Evolutionary conservation across 1,140 invertebrate genomes (phyloP), one percentile per base, ranked within the genome.

Genomic region (Solenopsis fugax): DNA sequence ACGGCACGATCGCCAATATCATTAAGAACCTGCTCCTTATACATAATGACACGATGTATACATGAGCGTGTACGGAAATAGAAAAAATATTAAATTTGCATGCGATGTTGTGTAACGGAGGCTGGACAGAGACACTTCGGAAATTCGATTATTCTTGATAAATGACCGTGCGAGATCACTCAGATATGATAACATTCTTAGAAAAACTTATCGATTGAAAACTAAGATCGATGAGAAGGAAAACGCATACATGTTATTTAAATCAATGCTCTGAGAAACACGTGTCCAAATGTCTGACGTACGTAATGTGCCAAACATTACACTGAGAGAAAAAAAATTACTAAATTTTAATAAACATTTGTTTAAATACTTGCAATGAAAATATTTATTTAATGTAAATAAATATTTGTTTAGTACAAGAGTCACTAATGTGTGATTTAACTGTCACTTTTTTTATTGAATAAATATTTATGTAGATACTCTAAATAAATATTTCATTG

Each of bases 121-220:
- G 41, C 16, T 73, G 65, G 13, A 34, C 7, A 58, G 67, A 82
- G 67, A 84, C 29, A 50, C 69, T 60, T 73, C 41, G 29, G 54
- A 84, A 84, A 73, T 84, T 73, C 54, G 69, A 60, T 84, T 37
- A 29, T 50, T 54, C 18, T 60, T 84, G 45, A 62, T 21, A 48
- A 37, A 60, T 29, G 16, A 2, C 0, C 21, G 4, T 10, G n/a
- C 45, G 18, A 73, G 67, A 82, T 75, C 9, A 75, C 60, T 21
- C 6, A 54, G 6, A 45, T 13, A 41, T 5, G 13, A 24, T 9
- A 29, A 18, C 18, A 73, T 73, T 58, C 29, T 2, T 58, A 24
- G 37, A 71, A 81, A 81, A 41, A 71, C n/a, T 41, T 45, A 50
- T 41, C 34, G 52, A 81, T 54, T 58, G 5, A 37, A 60, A 81